These are phyloP conservation scores for Microhierax caerulescens DNA, from an alignment of 2,797 vertebrate species.

Conservation along the genomic window DNA sequence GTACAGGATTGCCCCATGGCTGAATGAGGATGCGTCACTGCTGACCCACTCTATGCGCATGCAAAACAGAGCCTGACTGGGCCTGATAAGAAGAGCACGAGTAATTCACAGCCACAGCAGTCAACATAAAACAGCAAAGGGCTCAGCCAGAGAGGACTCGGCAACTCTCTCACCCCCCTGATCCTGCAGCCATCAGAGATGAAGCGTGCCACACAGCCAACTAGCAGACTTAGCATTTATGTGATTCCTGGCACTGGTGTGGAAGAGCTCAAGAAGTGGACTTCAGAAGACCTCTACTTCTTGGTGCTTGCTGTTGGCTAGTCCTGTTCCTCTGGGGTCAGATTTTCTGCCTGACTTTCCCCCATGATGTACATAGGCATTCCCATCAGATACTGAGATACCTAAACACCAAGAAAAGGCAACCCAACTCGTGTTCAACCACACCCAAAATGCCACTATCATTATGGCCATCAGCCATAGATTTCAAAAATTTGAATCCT, in stretches of 20 bases:
- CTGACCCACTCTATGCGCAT: not conserved
- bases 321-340: not conserved
- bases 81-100: rapidly evolving
- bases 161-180: not conserved
- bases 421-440: not conserved
- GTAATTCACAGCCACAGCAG: not conserved
- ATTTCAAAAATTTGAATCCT: not conserved
- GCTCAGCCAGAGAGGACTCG: not conserved
- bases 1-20: not conserved
- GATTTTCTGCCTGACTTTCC: not conserved
- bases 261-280: not conserved
- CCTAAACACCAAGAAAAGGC: not conserved
- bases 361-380: rapidly evolving
- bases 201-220: rapidly evolving
- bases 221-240: not conserved
- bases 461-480: not conserved
- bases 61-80: not conserved
- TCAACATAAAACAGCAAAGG: not conserved
- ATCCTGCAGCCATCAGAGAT: not conserved
- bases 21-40: not conserved
- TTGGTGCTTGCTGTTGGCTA: not conserved
- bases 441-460: not conserved
- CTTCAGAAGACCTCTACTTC: not conserved
- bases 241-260: not conserved
- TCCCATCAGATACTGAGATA: not conserved